Evolutionary conservation across 2,113 vertebrate genomes (phyloP).

Genomic region (Melanotaenia duboulayi): DNA sequence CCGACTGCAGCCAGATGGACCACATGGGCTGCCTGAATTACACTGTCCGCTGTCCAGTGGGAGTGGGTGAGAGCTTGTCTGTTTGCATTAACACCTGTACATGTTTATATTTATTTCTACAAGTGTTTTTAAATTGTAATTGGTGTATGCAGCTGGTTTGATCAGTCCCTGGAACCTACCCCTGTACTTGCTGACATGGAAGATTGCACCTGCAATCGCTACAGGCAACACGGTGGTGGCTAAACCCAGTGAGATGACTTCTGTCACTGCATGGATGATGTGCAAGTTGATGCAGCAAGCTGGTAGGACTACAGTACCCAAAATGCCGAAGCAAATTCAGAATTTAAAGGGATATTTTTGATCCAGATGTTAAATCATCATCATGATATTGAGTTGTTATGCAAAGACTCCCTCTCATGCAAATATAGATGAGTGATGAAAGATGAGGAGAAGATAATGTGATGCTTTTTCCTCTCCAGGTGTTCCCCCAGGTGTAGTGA

Average conservation of each 20-base stretch:
- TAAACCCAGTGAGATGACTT: slow-evolving; percentile 98
- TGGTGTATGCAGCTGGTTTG: slow-evolving; percentile 87
- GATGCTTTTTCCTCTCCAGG: slow-evolving; percentile 73
- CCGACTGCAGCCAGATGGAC: slow-evolving; percentile 90
- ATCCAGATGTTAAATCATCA: neutral
- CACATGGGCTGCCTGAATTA: slow-evolving; percentile 89
- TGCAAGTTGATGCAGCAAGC: slow-evolving; percentile 91
- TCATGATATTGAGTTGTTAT: neutral
- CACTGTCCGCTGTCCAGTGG: slow-evolving; percentile 88
- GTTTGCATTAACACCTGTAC: neutral
- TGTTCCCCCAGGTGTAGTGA: slow-evolving; percentile 93
- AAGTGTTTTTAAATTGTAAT: neutral
- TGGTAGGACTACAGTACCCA: slow-evolving; percentile 79
- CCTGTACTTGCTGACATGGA: slow-evolving; percentile 96
- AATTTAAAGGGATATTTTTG: neutral
- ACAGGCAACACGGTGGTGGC: slow-evolving; percentile 95
- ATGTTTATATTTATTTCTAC: neutral
- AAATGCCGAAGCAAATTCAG: no score
- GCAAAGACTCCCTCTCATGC: neutral
- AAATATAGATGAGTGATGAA: no score
- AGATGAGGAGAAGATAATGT: no score
- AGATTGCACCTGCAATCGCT: slow-evolving; percentile 94
- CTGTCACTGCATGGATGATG: slow-evolving; percentile 98
- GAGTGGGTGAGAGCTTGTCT: slow-evolving; percentile 86
- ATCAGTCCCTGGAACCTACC: slow-evolving; percentile 99